Percentiles rank a stretch among this genome's conserved stretches.
Evolutionary conservation across 2,113 vertebrate species (phyloP).

Genomic region (Sitta europaea): DNA sequence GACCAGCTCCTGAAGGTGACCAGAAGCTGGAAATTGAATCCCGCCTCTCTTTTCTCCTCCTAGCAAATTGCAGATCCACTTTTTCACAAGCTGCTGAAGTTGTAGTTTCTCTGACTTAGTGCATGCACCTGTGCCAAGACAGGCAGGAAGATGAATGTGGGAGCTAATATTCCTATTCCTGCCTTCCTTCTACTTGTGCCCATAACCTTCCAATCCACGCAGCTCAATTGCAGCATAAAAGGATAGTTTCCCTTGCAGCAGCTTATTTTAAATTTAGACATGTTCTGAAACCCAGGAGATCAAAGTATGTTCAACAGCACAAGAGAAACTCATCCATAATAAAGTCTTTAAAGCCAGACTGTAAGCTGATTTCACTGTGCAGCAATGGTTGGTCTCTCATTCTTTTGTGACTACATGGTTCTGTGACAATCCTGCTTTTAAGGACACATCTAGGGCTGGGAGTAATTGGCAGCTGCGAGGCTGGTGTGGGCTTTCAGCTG

Average conservation of each 20-base stretch:
- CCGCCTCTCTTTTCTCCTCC: not conserved
- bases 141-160: not conserved
- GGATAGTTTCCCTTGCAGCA: not conserved
- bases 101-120: not conserved
- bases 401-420: not conserved
- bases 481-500: not conserved
- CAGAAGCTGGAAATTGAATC: not conserved
- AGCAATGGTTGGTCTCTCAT: fast-evolving
- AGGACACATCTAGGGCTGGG: not conserved
- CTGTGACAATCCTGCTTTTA: not conserved
- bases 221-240: not conserved
- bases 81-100: not conserved
- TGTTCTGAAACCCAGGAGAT: not conserved
- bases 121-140: not conserved
- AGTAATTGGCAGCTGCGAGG: not conserved
- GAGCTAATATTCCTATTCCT: not conserved
- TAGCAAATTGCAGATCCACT: not conserved
- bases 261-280: not conserved
- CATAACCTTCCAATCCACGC: not conserved
- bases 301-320: not conserved
- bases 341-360: not conserved
- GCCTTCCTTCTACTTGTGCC: not conserved
- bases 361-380: not conserved
- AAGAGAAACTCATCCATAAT: not conserved
- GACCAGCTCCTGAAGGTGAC: not conserved